Conservation (phyloP, 2,113 vertebrate genomes). For the Paramisgurnus dabryanus region DNA sequence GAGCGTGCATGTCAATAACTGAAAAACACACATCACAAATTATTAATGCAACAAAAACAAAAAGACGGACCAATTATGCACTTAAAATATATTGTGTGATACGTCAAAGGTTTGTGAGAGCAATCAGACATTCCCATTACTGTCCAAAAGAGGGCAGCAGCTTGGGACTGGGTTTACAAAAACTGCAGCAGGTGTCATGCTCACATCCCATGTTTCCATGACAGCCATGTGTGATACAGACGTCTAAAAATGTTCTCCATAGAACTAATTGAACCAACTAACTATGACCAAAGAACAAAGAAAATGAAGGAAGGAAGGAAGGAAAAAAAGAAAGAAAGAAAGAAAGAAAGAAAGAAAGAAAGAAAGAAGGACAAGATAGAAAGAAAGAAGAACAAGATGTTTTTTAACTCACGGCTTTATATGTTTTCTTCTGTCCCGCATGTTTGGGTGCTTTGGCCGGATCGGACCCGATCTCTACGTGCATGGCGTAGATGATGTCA, state of each 20-base stretch:
- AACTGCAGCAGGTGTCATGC: not conserved
- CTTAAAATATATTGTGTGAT: conserved; percentile 9
- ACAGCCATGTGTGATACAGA: conserved; percentile 10
- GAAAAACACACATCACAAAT: conserved; percentile 32
- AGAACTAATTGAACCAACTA: not conserved
- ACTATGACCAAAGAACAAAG: not conserved
- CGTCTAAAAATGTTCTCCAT: not conserved
- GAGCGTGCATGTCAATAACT: not conserved
- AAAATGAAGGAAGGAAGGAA: not conserved
- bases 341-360: not conserved
- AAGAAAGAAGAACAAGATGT: not conserved
- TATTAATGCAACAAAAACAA: conserved; percentile 42
- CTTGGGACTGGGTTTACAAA: not conserved
- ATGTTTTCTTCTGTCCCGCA: conserved; percentile 97
- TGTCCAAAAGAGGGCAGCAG: conserved; percentile 68
- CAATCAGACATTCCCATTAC: conserved; percentile 32
- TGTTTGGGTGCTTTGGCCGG: conserved; percentile 92
- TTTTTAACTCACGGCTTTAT: conserved; percentile 88
- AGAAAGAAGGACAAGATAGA: not conserved
- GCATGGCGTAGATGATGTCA: conserved; percentile 99
- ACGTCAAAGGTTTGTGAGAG: not conserved
- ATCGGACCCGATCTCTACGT: conserved; percentile 94
- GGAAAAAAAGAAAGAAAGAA: not conserved
- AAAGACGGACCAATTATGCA: conserved; percentile 24
- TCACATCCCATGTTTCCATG: conserved; percentile 29